Conservation (phyloP, 2,113 vertebrate genomes). For the Coregonus clupeaformis region DNA sequence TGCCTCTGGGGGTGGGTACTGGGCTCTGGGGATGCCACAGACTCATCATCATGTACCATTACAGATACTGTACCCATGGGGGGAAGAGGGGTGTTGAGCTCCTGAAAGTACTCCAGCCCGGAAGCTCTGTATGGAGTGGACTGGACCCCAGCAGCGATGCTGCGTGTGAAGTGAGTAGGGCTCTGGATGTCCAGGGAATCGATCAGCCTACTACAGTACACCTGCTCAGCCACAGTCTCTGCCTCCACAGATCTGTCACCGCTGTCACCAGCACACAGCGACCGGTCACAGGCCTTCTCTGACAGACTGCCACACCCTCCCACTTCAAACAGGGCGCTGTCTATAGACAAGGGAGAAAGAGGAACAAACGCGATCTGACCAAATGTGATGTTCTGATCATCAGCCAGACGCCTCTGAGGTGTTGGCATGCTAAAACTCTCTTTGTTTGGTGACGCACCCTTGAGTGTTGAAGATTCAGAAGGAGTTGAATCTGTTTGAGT, state of each 20-base stretch:
- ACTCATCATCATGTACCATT: neutral
- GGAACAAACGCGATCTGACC: constrained; percentile 54
- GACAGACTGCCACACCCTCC: constrained; percentile 21
- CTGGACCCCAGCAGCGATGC: constrained; percentile 50
- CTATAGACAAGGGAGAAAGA: constrained; percentile 73
- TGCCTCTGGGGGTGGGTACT: neutral
- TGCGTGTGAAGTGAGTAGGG: constrained; percentile 56
- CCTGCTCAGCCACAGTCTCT: constrained; percentile 21
- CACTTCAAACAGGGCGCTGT: constrained; percentile 63
- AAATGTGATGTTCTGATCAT: constrained; percentile 60
- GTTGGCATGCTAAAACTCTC: neutral
- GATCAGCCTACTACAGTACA: constrained; percentile 61
- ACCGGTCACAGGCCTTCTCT: constrained; percentile 1
- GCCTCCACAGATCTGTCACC: neutral
- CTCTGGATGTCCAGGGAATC: constrained; percentile 73
- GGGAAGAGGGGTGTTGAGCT: neutral
- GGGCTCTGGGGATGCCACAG: constrained; percentile 4
- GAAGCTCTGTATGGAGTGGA: constrained; percentile 59
- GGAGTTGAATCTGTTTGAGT: neutral
- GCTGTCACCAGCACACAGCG: constrained; percentile 7
- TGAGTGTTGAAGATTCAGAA: neutral
- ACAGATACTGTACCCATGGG: neutral
- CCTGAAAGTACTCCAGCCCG: constrained; percentile 1
- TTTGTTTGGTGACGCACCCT: neutral
- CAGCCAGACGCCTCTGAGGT: constrained; percentile 18